Evolutionary conservation across 1,140 invertebrate genomes (phyloP).

Genomic region (Saccostrea cuccullata): DNA sequence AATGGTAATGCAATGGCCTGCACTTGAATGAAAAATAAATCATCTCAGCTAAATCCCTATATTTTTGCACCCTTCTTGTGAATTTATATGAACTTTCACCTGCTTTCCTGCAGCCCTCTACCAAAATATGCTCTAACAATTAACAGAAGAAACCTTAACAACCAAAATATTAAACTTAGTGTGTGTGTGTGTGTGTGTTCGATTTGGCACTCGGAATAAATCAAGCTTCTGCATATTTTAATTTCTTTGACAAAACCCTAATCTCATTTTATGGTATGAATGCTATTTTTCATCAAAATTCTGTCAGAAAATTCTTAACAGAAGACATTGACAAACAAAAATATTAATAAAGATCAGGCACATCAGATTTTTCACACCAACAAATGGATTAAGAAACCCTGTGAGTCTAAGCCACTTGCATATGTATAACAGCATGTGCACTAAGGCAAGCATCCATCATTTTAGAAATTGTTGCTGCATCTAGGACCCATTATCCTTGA

Average conservation of each 20-base stretch:
- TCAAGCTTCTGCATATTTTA: not conserved
- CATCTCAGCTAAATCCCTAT: not conserved
- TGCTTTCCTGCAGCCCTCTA: not conserved
- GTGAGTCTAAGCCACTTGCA: not conserved
- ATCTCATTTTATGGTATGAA: not conserved
- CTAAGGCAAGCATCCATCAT: constrained; percentile 22
- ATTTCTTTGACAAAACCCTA: not conserved
- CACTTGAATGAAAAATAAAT: constrained; percentile 11
- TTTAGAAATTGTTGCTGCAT: constrained; percentile 18
- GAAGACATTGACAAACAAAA: constrained; percentile 13
- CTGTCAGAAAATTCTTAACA: not conserved
- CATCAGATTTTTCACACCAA: constrained; percentile 15
- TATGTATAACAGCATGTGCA: constrained; percentile 26
- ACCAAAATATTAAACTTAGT: no score
- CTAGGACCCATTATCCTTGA: constrained; percentile 26
- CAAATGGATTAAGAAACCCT: constrained; percentile 28
- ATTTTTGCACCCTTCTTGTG: not conserved
- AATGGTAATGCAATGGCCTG: constrained; percentile 26
- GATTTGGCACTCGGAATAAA: not conserved
- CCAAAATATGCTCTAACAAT: no score
- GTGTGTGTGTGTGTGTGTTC: no score
- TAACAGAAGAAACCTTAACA: no score
- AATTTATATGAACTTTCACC: not conserved
- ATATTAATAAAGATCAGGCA: constrained; percentile 17
- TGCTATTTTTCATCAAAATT: constrained; percentile 13